Evolutionary conservation across 1,140 invertebrate genomes (phyloP).

Genomic region (Pseudomyrmex concolor): DNA sequence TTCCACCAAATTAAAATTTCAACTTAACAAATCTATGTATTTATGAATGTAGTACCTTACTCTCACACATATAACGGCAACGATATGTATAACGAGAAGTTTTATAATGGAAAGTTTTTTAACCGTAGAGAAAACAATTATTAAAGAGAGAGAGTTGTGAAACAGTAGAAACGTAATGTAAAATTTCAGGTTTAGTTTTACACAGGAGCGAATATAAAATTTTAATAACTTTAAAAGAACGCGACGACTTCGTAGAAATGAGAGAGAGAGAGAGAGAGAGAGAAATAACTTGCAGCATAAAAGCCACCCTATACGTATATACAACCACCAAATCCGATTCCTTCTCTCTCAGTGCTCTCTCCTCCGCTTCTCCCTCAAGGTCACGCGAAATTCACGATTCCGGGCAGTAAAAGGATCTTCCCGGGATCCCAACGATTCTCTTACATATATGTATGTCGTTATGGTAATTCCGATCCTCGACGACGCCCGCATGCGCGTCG

Average conservation of each 20-base stretch:
- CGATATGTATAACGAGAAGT: too few relatives aligned
- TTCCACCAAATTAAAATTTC: slow-evolving; percentile 4
- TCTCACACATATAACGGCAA: too few relatives aligned
- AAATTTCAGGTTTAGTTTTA: too few relatives aligned
- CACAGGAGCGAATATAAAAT: too few relatives aligned
- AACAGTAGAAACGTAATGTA: too few relatives aligned
- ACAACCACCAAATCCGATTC: slow-evolving; percentile 24
- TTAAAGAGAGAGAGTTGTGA: too few relatives aligned
- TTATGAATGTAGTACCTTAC: background rate
- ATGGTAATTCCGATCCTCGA: slow-evolving; percentile 73
- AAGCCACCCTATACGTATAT: slow-evolving; percentile 31
- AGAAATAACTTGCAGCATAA: slow-evolving; percentile 47
- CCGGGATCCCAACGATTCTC: slow-evolving; percentile 63
- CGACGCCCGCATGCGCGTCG: slow-evolving; percentile 57
- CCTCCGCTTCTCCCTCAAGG: slow-evolving; percentile 49
- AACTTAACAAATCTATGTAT: background rate
- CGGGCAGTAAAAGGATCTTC: slow-evolving; percentile 60
- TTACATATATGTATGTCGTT: slow-evolving; percentile 78
- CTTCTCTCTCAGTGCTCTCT: slow-evolving; percentile 16
- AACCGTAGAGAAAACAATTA: too few relatives aligned
- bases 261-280: background rate
- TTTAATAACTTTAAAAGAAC: too few relatives aligned
- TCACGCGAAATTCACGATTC: slow-evolving; percentile 69
- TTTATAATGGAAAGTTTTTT: too few relatives aligned
- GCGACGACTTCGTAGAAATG: too few relatives aligned